Evolutionary conservation across 2,113 vertebrate species (phyloP).

Genomic region (Corvus cornix): DNA sequence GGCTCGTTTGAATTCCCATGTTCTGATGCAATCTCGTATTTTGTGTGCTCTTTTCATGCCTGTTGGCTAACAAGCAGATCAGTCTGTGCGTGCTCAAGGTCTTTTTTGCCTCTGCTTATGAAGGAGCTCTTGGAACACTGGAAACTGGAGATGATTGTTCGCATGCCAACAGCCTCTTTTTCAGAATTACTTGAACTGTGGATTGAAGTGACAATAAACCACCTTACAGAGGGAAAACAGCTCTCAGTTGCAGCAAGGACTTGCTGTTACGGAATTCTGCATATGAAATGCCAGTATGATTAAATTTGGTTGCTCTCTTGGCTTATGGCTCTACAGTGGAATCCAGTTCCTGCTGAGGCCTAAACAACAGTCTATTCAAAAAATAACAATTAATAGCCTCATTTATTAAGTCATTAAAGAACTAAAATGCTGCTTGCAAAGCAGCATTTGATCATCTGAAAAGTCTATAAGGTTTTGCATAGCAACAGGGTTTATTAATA

Average conservation of each 20-base stretch:
- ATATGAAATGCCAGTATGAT: not conserved
- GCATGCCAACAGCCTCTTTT: not conserved
- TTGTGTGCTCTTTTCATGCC: not conserved
- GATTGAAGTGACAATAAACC: not conserved
- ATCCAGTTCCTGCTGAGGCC: not conserved
- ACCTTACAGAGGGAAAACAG: not conserved
- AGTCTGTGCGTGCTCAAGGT: not conserved
- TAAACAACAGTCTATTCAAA: not conserved
- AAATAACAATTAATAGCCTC: not conserved
- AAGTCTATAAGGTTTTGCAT: not conserved
- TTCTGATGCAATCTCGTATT: not conserved
- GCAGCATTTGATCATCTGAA: not conserved
- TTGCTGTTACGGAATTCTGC: not conserved
- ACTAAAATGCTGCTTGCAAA: not conserved
- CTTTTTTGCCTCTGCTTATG: not conserved
- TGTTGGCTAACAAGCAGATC: not conserved
- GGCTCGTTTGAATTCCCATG: not conserved
- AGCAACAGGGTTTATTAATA: not conserved
- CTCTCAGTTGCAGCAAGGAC: not conserved
- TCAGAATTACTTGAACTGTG: not conserved
- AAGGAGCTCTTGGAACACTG: not conserved
- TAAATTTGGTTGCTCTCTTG: not conserved
- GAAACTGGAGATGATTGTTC: not conserved
- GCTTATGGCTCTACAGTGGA: not conserved
- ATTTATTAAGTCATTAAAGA: not conserved